phyloP scores from a whole-genome alignment of 2,797 vertebrate genomes.

The Coilia nasus region DNA sequence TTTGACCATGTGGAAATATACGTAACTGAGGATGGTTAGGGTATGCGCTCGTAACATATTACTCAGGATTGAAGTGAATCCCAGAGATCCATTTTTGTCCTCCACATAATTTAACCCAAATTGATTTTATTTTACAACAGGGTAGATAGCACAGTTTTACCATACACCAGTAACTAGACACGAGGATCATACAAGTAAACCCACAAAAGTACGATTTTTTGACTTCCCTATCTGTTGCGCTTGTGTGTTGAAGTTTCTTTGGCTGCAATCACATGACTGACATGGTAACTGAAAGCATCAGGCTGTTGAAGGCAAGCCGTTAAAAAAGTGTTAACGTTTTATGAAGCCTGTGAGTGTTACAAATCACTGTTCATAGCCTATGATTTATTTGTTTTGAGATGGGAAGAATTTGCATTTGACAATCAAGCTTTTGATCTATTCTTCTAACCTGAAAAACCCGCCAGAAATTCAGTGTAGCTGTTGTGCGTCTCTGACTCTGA shows the following conservation, averaged over 20 bases:
- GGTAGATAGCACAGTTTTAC: no score
- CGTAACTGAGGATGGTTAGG: neutral
- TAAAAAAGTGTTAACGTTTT: neutral
- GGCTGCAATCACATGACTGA: neutral
- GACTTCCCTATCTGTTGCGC: no score
- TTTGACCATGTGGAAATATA: no score
- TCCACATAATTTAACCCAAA: no score
- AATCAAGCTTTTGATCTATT: conserved; percentile 69
- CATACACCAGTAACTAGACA: no score
- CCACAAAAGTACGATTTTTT: no score
- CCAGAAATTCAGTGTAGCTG: conserved; percentile 46
- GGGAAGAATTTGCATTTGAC: conserved; percentile 62
- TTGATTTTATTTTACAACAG: no score
- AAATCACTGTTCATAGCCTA: conserved; percentile 25
- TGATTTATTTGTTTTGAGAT: conserved; percentile 42
- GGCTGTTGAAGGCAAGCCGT: neutral
- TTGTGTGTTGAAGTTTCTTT: neutral
- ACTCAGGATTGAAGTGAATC: no score
- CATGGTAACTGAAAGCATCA: neutral
- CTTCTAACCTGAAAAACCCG: conserved; percentile 59
- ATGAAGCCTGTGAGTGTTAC: neutral
- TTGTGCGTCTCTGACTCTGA: conserved; percentile 71
- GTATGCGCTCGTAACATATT: no score
- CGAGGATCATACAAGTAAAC: no score
- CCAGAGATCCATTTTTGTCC: no score